phyloP scores from a whole-genome alignment of 1,140 invertebrate species.

The Mercenaria mercenaria region DNA sequence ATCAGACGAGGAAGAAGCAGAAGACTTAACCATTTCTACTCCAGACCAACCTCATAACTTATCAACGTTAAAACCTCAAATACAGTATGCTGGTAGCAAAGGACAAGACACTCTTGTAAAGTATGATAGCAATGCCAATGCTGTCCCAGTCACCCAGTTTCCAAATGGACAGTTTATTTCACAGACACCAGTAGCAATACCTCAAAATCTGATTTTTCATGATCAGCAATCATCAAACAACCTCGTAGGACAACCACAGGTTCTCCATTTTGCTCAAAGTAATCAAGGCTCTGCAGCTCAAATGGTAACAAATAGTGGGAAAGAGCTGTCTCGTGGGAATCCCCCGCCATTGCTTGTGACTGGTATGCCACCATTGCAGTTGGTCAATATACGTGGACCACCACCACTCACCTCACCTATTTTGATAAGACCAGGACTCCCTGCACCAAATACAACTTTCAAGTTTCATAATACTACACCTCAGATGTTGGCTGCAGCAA shows the following conservation, averaged over 20 bases:
- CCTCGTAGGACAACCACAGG: constrained; percentile 46
- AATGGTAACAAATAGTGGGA: neutral
- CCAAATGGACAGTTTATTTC: constrained; percentile 15
- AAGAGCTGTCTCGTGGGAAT: neutral
- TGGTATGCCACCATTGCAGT: neutral
- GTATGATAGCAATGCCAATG: constrained; percentile 63
- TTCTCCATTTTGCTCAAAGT: constrained; percentile 35
- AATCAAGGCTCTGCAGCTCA: neutral
- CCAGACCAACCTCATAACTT: constrained; percentile 20
- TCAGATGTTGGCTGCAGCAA: neutral
- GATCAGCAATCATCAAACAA: neutral
- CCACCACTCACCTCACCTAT: constrained; percentile 1
- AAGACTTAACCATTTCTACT: neutral
- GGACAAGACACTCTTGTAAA: constrained; percentile 37
- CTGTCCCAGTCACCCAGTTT: neutral
- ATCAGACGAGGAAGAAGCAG: constrained; percentile 52
- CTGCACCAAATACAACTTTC: neutral
- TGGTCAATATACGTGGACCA: constrained; percentile 6
- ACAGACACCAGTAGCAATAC: constrained; percentile 28
- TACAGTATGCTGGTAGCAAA: neutral
- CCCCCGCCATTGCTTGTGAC: constrained; percentile 12
- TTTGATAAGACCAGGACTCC: neutral
- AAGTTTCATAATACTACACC: neutral
- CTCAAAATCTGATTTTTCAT: constrained; percentile 53
- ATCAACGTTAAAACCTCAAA: neutral